Evolutionary conservation across 2,888 invertebrate species (phyloP), one percentile per base, ranked within the genome.

Genomic region (Xestobium rufovillosum): DNA sequence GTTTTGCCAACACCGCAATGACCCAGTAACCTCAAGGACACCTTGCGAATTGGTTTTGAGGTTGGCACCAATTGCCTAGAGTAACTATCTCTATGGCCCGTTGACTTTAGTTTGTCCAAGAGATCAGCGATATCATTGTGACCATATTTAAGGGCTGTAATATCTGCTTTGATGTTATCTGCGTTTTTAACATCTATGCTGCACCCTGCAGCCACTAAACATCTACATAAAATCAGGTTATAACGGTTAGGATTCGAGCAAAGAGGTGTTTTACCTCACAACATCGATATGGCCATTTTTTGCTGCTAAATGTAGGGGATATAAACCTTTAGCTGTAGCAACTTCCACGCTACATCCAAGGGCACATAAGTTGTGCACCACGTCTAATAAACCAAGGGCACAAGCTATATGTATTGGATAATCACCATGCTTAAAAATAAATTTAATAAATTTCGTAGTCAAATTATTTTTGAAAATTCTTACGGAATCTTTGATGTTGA

Each of bases 111-210:
- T 53, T 72, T 74, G 56, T 76, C 76, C 43, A 85, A 63, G 23
- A 85, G 64, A 45, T 76, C 76, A 11, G 79, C 79, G 36, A 83
- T 79, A 42, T 78, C 73, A 40, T 75, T 73, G 58, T 78, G 75
- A 12, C 83, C 82, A 53, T 82, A 75, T 52, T 83, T 81, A 34
- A 83, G 65, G n/a, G 84, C 84, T 48, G 82, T 78, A 26, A 84
- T 79, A 55, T 84, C 83, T 3, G 83, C 80, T 29, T 79, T 73
- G 34, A 83, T 77, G 34, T 82, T 82, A 57, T 80, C 80, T 51
- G 71, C 70, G 59, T 80, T 80, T 32, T 73, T 71, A 41, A 73
- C 71, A 49, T 80, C 79, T 29, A 80, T 74, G 49, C 78, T 73
- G 51, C 82, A 81, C 26, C 83, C 81, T 39, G 82, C 76, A 44